Base-by-base conservation (phyloP, 2,888 invertebrate genomes). In the Meteorus colon region DNA sequence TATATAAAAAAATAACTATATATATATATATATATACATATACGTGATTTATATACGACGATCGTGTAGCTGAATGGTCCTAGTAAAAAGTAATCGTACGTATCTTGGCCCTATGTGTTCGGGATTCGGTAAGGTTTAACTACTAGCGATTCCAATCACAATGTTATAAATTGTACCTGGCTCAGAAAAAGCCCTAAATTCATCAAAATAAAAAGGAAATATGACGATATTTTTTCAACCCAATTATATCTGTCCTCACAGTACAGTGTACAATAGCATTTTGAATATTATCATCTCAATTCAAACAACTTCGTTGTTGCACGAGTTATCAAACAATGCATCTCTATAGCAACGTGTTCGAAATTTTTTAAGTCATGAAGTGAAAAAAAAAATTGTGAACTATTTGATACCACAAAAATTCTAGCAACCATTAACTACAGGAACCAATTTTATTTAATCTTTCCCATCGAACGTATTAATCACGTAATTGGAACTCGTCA, bases 101-200 rank as follows among this genome's bases (percentile, higher is more conserved):
- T 55, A 34, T 41, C 31, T 31, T 31, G 60, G 31, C 63, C 31
- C 29, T 31, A 4, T n/a, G 63, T 31, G 29, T 63, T 29, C 34
- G 31, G 31, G 34, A 63, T 31, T 63, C 16, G 34, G 16, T 29
- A 31, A 27, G 10, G 16, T 29, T 31, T 2, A 27, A 24, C 27
- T 59, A 14, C 29, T 63, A 63, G 29, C 29, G 31, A 31, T 63
- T n/a, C 31, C 31, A 2, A 63, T 63, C 19, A 62, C 59, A 60
- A 31, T 34, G 34, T 51, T 66, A 19, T 45, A 82, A 84, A 84
- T 82, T 84, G 86, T 87, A 86, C 83, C 83, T 87, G 85, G 84
- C 86, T 87, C 84, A 78, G 79, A 82, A 81, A 81, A 82, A 84
- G 82, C 82, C 84, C 74, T 81, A 84, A 84, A 78, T 82, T 82